These are phyloP conservation scores for Potamarius usumacintae DNA, from an alignment of 2,113 vertebrate genomes.

Conservation along the genomic window DNA sequence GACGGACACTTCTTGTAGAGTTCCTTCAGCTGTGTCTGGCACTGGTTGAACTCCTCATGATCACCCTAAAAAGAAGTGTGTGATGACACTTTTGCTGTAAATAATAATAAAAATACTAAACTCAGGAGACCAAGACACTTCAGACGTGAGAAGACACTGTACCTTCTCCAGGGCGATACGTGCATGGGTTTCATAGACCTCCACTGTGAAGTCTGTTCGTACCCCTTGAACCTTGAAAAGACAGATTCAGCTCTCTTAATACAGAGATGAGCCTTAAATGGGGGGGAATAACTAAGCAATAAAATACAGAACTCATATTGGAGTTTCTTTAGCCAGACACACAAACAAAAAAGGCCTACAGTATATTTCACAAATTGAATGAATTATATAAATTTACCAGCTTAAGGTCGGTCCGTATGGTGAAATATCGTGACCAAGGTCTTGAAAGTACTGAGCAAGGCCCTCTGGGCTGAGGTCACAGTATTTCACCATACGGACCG, in stretches of 20 bases:
- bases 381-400: background rate
- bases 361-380: background rate
- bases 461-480: too few species aligned
- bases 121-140: background rate
- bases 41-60: slow-evolving; percentile 94
- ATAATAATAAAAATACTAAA: background rate
- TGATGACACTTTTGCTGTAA: background rate
- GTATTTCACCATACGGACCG: too few species aligned
- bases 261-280: background rate
- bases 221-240: slow-evolving; percentile 82
- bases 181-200: slow-evolving; percentile 91
- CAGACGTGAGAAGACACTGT: background rate
- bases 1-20: slow-evolving; percentile 84
- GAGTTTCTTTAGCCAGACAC: background rate
- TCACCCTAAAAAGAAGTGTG: slow-evolving; percentile 76
- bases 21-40: slow-evolving; percentile 89
- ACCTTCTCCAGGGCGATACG: slow-evolving; percentile 91
- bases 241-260: background rate
- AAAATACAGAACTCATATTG: background rate
- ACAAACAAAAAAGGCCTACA: background rate
- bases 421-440: too few species aligned
- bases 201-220: slow-evolving; percentile 89
- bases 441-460: too few species aligned
- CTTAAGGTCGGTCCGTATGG: too few species aligned
- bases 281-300: too few species aligned